Evolutionary conservation across 1,140 invertebrate species (phyloP).

Genomic region (Diorhabda carinulata): DNA sequence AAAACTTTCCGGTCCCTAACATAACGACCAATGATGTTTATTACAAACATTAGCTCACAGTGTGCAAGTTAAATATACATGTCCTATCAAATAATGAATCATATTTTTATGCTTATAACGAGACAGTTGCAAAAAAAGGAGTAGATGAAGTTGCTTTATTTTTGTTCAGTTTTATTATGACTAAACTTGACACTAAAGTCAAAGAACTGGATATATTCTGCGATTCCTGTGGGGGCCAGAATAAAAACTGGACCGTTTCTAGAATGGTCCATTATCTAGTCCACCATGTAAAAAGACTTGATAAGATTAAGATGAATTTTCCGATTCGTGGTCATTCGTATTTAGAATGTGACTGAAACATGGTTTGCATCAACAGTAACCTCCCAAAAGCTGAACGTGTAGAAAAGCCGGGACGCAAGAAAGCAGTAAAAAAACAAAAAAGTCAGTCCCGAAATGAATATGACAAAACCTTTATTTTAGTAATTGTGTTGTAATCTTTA

Average conservation of each 20-base stretch:
- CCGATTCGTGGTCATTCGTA: slow-evolving; percentile 30
- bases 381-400: slow-evolving; percentile 25
- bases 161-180: slow-evolving; percentile 29
- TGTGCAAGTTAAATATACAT: slow-evolving; percentile 32
- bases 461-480: too few relatives aligned
- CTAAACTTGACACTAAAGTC: slow-evolving; percentile 20
- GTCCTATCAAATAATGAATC: slow-evolving; percentile 13
- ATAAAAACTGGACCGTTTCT: slow-evolving; percentile 13
- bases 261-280: slow-evolving; percentile 28
- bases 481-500: too few relatives aligned
- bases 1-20: slow-evolving; percentile 28
- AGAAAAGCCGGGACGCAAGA: slow-evolving; percentile 22
- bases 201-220: slow-evolving; percentile 30
- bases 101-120: slow-evolving; percentile 24
- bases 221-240: slow-evolving; percentile 33
- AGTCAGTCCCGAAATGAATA: too few relatives aligned
- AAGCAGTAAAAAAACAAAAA: too few relatives aligned
- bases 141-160: slow-evolving; percentile 26
- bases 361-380: slow-evolving; percentile 34
- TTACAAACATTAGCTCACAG: slow-evolving; percentile 21
- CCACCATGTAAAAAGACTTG: slow-evolving; percentile 22
- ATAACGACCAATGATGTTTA: slow-evolving; percentile 32
- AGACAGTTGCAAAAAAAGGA: slow-evolving; percentile 28
- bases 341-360: slow-evolving; percentile 36
- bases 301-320: slow-evolving; percentile 25